These are phyloP conservation scores for Punctoribates punctum DNA, from an alignment of 2,888 invertebrate genomes.

Conservation along the genomic window DNA sequence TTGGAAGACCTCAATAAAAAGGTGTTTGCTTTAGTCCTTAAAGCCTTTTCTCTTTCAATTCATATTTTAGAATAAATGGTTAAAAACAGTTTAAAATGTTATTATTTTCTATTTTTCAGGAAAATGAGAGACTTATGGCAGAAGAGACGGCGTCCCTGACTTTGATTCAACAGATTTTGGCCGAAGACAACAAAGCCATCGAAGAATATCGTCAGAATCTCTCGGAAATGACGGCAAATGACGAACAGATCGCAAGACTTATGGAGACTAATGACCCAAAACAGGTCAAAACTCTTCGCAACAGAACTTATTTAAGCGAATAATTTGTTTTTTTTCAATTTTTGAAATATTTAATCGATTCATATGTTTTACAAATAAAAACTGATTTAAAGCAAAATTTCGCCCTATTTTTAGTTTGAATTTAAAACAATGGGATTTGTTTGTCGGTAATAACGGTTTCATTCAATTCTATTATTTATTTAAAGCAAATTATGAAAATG, in stretches of 20 bases:
- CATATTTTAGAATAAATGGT: too few species aligned
- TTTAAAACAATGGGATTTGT: too few species aligned
- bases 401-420: too few species aligned
- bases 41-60: too few species aligned
- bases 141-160: background rate
- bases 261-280: background rate
- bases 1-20: too few species aligned
- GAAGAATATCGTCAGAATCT: background rate
- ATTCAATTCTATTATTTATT: too few species aligned
- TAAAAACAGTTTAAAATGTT: slow-evolving; percentile 67
- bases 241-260: background rate
- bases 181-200: background rate
- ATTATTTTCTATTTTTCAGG: background rate
- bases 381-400: too few species aligned
- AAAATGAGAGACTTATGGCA: background rate
- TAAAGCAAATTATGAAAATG: too few species aligned
- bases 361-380: too few species aligned
- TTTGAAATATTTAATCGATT: too few species aligned
- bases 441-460: too few species aligned
- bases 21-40: too few species aligned
- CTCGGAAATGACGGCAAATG: background rate
- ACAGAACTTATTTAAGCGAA: background rate
- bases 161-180: background rate
- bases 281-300: background rate
- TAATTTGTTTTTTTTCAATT: background rate